These are phyloP conservation scores for Cryptophagus acutangulus DNA, from an alignment of 2,888 invertebrate species.

Conservation along the genomic window DNA sequence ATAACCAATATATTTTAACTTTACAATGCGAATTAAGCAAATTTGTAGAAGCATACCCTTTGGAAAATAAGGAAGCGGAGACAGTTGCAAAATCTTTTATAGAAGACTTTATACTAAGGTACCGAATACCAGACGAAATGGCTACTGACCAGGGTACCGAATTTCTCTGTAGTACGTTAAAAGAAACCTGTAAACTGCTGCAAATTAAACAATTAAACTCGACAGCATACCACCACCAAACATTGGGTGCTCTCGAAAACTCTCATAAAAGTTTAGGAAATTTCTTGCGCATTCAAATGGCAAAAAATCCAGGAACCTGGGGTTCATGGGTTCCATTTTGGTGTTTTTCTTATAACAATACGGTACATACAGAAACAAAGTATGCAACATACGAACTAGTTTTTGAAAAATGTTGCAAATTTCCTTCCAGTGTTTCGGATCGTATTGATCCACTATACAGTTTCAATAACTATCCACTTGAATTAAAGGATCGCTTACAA, in stretches of 20 bases:
- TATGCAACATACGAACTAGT: conserved; percentile 9
- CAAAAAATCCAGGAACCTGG: conserved; percentile 15
- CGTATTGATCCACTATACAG: conserved; percentile 12
- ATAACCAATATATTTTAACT: conserved; percentile 14
- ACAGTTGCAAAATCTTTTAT: conserved; percentile 16
- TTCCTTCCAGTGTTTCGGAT: conserved; percentile 8
- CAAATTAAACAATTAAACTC: conserved; percentile 18
- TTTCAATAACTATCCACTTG: conserved; percentile 15
- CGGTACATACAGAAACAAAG: conserved; percentile 9
- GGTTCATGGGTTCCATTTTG: conserved; percentile 12
- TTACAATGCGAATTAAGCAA: conserved; percentile 18
- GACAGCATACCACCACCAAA: conserved; percentile 19
- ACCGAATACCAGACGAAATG: conserved; percentile 18
- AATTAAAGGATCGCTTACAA: conserved; percentile 14
- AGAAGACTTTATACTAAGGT: conserved; percentile 24
- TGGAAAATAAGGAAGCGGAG: conserved; percentile 16
- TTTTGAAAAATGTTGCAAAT: conserved; percentile 8
- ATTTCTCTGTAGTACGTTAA: no score
- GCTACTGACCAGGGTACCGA: conserved; percentile 21
- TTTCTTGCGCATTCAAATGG: conserved; percentile 7
- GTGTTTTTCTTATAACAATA: conserved; percentile 14
- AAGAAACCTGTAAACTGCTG: conserved; percentile 18
- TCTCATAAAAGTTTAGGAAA: conserved; percentile 1
- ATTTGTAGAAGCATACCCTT: conserved; percentile 17
- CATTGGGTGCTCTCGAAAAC: conserved; percentile 17